A percentile compares a stretch with the other conserved stretches of the same genome.
These are phyloP conservation scores for Chaitophorus viminalis DNA, from an alignment of 2,888 invertebrate species.

Conservation along the genomic window DNA sequence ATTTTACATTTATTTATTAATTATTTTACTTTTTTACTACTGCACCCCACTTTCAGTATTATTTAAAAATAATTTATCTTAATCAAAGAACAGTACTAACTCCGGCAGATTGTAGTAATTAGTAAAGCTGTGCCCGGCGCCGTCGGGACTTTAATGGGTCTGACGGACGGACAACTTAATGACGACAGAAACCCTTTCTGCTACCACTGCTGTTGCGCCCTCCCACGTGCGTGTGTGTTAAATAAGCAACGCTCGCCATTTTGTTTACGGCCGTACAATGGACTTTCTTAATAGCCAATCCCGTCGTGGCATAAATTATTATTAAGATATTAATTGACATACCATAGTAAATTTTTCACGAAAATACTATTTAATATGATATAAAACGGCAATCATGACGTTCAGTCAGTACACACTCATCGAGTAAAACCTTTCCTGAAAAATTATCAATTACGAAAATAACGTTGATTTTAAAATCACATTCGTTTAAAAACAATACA, in stretches of 20 bases:
- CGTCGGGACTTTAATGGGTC: slow-evolving; percentile 44
- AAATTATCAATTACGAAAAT: background rate
- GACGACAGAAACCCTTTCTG: slow-evolving; percentile 52
- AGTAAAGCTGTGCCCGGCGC: slow-evolving; percentile 39
- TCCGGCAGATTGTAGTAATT: slow-evolving; percentile 36
- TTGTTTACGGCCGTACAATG: slow-evolving; percentile 24
- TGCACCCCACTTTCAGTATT: background rate
- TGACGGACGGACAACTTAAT: slow-evolving; percentile 53
- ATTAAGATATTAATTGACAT: background rate
- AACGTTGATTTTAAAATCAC: background rate
- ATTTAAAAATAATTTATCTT: slow-evolving; percentile 57
- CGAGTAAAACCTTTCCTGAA: background rate
- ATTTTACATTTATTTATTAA: background rate
- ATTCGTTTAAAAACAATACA: background rate
- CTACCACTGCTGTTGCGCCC: background rate
- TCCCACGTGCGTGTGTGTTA: background rate
- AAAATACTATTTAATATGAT: background rate
- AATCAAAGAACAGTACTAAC: slow-evolving; percentile 21
- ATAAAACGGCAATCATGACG: background rate
- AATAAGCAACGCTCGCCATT: slow-evolving; percentile 28
- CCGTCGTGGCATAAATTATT: slow-evolving; percentile 15
- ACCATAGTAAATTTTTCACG: background rate
- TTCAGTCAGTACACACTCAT: background rate
- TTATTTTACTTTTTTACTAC: background rate
- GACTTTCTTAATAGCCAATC: slow-evolving; percentile 42